phyloP scores from a whole-genome alignment of 2,888 invertebrate genomes.

The Rhynchonema sp. region DNA sequence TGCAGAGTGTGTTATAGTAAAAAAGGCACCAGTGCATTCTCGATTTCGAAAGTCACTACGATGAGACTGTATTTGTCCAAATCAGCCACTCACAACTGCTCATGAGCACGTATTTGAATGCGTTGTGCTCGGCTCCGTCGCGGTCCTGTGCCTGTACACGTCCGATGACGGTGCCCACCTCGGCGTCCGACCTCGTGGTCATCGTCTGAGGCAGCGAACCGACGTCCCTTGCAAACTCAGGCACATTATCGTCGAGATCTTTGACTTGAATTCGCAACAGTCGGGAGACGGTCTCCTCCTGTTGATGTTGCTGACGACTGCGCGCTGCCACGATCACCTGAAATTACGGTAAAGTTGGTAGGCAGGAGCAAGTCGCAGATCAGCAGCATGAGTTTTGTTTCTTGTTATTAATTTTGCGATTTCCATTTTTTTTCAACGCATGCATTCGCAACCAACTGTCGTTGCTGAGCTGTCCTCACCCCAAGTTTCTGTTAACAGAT shows the following conservation, averaged over 20 bases:
- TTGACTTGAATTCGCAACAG: background rate
- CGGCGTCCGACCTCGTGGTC: background rate
- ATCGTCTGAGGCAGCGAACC: no score
- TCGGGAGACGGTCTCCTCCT: background rate
- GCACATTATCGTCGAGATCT: background rate
- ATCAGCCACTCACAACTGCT: no score
- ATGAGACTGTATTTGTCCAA: no score
- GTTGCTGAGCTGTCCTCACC: no score
- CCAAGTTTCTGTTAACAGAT: no score
- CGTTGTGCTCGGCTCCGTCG: constrained; percentile 56
- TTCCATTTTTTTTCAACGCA: no score
- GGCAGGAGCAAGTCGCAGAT: background rate
- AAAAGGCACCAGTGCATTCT: no score
- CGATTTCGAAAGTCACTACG: no score
- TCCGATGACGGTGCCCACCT: constrained; percentile 64
- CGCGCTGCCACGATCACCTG: background rate
- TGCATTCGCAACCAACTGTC: no score
- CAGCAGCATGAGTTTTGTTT: no score
- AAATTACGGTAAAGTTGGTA: background rate
- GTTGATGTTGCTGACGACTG: background rate
- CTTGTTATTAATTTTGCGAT: no score
- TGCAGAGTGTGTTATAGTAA: no score
- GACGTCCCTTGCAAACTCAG: background rate
- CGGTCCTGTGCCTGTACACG: constrained; percentile 56
- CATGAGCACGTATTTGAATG: background rate